phyloP scores from a whole-genome alignment of 2,113 vertebrate species.

The human region DNA sequence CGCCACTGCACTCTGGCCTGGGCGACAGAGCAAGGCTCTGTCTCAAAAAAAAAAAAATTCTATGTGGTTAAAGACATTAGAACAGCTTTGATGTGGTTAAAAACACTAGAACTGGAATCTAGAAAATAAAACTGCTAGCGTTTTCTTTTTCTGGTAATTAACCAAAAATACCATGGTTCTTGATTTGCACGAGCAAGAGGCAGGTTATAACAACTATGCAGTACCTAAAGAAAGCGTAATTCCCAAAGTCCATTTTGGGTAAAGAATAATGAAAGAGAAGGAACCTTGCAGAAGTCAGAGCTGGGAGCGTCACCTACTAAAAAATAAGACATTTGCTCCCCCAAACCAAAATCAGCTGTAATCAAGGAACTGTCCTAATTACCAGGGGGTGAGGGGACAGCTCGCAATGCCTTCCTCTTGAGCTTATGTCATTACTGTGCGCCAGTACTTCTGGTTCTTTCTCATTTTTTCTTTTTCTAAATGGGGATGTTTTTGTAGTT shows the following conservation, averaged over 20 bases:
- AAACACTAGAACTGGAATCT: not conserved
- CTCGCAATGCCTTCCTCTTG: not conserved
- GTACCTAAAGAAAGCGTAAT: not conserved
- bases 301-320: not conserved
- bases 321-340: not conserved
- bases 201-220: not conserved
- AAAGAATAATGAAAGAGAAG: not conserved
- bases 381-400: not conserved
- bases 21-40: too few species aligned
- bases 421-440: not conserved
- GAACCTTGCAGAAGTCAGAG: not conserved
- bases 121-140: not conserved
- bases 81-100: not conserved
- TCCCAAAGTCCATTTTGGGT: not conserved
- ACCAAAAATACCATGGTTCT: not conserved
- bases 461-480: not conserved
- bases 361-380: conserved; percentile 4
- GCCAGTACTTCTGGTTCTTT: not conserved
- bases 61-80: not conserved
- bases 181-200: not conserved
- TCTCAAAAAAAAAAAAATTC: too few species aligned
- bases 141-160: not conserved
- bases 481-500: not conserved
- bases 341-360: not conserved
- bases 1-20: too few species aligned